Percentiles rank a stretch among this genome's conserved stretches.
These are phyloP conservation scores for Turritopsis dohrnii DNA, from an alignment of 30 jellyfish, hydroid and myxozoan genomes.

Conservation along the genomic window DNA sequence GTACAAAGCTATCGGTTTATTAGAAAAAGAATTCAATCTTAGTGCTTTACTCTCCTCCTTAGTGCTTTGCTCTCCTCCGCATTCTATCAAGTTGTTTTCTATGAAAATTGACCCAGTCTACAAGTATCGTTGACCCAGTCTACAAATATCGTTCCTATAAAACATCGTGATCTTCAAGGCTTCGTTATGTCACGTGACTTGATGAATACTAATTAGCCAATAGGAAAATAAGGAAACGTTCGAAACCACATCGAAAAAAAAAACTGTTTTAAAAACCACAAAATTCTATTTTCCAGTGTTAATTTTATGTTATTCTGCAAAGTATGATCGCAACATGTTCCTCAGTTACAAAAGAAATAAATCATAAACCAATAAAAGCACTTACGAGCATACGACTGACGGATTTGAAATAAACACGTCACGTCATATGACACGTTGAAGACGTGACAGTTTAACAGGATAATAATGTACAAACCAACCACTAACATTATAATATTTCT, in stretches of 20 bases:
- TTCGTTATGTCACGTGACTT: background rate
- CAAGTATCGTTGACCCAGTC: too few species aligned
- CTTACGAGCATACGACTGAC: background rate
- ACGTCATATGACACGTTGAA: background rate
- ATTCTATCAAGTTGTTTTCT: too few species aligned
- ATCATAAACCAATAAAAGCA: too few species aligned
- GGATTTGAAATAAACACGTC: background rate
- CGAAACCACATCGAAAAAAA: background rate
- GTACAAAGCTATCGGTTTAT: too few species aligned
- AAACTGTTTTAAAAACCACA: background rate
- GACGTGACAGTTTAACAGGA: background rate
- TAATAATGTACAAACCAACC: background rate
- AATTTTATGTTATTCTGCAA: background rate
- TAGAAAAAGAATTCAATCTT: too few species aligned
- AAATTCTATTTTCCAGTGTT: background rate
- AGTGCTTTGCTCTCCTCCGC: too few species aligned
- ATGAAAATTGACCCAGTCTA: too few species aligned
- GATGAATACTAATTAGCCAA: background rate
- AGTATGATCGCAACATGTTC: background rate
- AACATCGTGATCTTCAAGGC: too few species aligned
- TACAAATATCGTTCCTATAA: too few species aligned
- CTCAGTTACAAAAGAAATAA: background rate
- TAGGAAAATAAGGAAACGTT: background rate
- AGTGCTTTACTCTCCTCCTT: too few species aligned
- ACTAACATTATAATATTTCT: background rate